phyloP scores from a whole-genome alignment of 2,888 invertebrate genomes.

The Syrista parreyssii region DNA sequence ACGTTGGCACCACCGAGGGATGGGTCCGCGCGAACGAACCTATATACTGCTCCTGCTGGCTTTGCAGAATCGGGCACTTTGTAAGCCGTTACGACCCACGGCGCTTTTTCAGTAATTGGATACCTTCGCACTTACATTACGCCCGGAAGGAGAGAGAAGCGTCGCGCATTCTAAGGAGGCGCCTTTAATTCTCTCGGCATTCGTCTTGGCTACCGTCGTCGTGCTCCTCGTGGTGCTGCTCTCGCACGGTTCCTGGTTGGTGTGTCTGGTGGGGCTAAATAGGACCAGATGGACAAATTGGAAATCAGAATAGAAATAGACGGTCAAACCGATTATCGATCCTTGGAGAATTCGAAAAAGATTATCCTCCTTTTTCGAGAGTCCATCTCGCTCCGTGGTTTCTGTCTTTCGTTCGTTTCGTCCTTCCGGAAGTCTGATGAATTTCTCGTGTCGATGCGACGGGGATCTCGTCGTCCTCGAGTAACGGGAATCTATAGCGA shows the following conservation, averaged over 20 bases:
- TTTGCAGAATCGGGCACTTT: slow-evolving; percentile 18
- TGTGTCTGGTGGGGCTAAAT: background rate
- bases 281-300: background rate
- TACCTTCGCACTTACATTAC: slow-evolving; percentile 24
- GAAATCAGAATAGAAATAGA: background rate
- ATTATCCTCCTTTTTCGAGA: background rate
- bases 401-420: background rate
- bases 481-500: background rate
- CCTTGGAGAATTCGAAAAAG: background rate
- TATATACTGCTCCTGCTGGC: background rate
- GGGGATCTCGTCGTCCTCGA: background rate
- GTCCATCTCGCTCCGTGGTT: background rate
- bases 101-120: slow-evolving; percentile 24
- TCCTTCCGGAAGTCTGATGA: too few relatives aligned
- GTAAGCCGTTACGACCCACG: slow-evolving; percentile 17
- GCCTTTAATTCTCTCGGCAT: slow-evolving; percentile 1
- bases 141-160: slow-evolving; percentile 5
- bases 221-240: background rate
- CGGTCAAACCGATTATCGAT: background rate
- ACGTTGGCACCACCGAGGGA: background rate
- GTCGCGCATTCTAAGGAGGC: slow-evolving; percentile 3
- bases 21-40: background rate
- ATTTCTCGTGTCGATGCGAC: too few relatives aligned
- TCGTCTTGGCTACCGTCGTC: background rate
- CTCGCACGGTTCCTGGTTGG: too few relatives aligned